phyloP scores from a whole-genome alignment of 2,113 vertebrate species.

The Ameiurus melas region DNA sequence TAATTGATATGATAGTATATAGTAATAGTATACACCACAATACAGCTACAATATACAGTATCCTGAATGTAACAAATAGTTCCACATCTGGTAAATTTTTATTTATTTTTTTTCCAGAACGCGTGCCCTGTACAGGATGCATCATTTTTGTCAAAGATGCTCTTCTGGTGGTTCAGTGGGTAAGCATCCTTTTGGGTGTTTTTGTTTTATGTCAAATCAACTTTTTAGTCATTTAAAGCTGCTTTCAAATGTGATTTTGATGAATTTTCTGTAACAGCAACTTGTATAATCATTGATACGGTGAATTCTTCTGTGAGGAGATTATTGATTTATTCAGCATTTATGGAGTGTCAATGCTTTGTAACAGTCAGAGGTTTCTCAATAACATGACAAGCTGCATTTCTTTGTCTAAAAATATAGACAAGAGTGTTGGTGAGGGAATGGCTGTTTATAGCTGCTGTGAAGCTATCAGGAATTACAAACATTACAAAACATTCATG shows the following conservation, averaged over 20 bases:
- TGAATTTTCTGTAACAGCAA: neutral
- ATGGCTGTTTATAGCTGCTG: neutral
- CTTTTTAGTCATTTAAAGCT: neutral
- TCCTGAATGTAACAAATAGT: neutral
- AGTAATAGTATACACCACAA: neutral
- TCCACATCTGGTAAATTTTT: constrained; percentile 27
- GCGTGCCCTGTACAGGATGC: constrained; percentile 85
- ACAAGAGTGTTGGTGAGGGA: neutral
- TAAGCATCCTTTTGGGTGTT: constrained; percentile 66
- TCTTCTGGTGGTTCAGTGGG: constrained; percentile 95
- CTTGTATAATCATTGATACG: neutral
- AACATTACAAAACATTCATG: neutral
- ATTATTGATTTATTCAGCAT: neutral
- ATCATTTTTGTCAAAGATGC: constrained; percentile 87
- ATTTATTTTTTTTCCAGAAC: constrained; percentile 76
- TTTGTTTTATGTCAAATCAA: neutral
- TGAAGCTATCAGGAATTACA: neutral
- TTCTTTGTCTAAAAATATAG: neutral
- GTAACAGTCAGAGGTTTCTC: neutral
- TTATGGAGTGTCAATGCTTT: neutral
- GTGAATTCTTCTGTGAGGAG: neutral
- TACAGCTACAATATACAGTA: neutral
- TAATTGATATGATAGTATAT: neutral
- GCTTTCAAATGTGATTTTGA: too few relatives aligned
- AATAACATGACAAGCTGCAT: neutral